A percentile compares a stretch with the other conserved stretches of the same genome.
Conservation (phyloP, 1,140 invertebrate genomes). For the Andrena cerasifolii region DNA sequence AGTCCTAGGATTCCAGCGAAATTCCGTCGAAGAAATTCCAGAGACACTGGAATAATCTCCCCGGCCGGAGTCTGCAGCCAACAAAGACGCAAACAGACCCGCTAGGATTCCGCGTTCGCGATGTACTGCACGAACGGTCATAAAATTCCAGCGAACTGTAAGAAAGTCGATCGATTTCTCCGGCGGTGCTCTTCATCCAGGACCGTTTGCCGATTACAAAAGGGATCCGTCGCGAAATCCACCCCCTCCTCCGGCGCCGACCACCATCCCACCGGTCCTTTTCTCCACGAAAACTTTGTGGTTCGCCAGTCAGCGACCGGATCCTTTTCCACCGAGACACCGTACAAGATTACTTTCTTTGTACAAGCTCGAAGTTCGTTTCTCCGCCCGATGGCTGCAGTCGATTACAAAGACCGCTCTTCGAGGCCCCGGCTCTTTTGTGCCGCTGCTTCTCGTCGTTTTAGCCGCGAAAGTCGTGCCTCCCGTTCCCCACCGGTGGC, state of each 20-base stretch:
- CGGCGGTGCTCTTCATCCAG: slow-evolving; percentile 18
- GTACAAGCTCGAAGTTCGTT: slow-evolving; percentile 64
- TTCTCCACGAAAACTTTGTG: slow-evolving; percentile 60
- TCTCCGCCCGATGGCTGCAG: slow-evolving; percentile 60
- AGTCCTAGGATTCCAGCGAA: neutral
- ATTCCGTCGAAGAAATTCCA: slow-evolving; percentile 28
- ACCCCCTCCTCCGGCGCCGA: slow-evolving; percentile 8
- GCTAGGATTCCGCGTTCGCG: slow-evolving; percentile 3
- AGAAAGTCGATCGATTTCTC: slow-evolving; percentile 25
- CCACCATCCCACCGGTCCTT: slow-evolving; percentile 35
- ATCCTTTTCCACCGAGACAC: slow-evolving; percentile 61
- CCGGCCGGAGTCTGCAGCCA: neutral
- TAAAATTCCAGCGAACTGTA: slow-evolving; percentile 16
- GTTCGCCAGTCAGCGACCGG: slow-evolving; percentile 47
- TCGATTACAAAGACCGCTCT: slow-evolving; percentile 66
- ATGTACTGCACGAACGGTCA: neutral
- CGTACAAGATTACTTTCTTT: slow-evolving; percentile 70
- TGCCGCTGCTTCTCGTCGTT: slow-evolving; percentile 8
- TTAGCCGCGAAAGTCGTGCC: slow-evolving; percentile 58
- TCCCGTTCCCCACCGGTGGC: neutral
- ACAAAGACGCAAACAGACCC: slow-evolving; percentile 36
- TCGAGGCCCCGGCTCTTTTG: slow-evolving; percentile 48
- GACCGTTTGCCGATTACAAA: slow-evolving; percentile 67
- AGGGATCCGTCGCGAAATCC: slow-evolving; percentile 46
- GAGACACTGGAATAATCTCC: slow-evolving; percentile 10